Conservation (phyloP, 2,888 invertebrate genomes). For the Amorpha juglandis region DNA sequence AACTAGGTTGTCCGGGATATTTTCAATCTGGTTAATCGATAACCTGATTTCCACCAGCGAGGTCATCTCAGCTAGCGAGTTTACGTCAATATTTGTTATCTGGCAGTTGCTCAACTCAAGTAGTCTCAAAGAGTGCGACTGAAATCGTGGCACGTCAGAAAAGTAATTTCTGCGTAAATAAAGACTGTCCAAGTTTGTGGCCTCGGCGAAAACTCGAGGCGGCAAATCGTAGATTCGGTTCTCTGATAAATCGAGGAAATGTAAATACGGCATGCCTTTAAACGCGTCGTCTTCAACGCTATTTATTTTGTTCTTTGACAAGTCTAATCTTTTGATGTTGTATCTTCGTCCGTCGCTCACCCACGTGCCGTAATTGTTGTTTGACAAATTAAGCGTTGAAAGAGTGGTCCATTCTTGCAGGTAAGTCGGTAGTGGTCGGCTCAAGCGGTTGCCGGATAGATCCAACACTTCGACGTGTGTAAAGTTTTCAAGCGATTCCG, state of each 20-base stretch:
- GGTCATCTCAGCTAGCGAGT: slow-evolving; percentile 82
- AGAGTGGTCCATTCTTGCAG: slow-evolving; percentile 79
- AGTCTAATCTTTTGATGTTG: slow-evolving; percentile 82
- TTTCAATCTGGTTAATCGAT: slow-evolving; percentile 87
- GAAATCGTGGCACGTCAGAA: slow-evolving; percentile 82
- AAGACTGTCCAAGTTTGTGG: slow-evolving; percentile 82
- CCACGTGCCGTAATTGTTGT: slow-evolving; percentile 80
- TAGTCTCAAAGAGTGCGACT: slow-evolving; percentile 82
- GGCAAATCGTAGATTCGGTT: slow-evolving; percentile 86
- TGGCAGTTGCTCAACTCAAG: slow-evolving; percentile 87
- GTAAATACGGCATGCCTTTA: slow-evolving; percentile 79
- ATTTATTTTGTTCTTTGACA: slow-evolving; percentile 87
- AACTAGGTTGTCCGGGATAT: slow-evolving; percentile 83
- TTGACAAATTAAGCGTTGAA: slow-evolving; percentile 83
- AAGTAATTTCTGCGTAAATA: slow-evolving; percentile 88
- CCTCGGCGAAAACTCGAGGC: slow-evolving; percentile 81
- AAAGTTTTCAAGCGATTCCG: slow-evolving; percentile 76
- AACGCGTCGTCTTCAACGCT: slow-evolving; percentile 85
- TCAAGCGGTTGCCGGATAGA: slow-evolving; percentile 80
- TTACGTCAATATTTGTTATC: slow-evolving; percentile 79
- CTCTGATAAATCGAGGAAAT: slow-evolving; percentile 86
- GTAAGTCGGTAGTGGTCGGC: slow-evolving; percentile 67
- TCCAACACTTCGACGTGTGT: slow-evolving; percentile 77
- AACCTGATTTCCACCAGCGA: slow-evolving; percentile 85
- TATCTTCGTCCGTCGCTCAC: slow-evolving; percentile 52